A percentile compares a stretch with the other conserved stretches of the same genome.
phyloP scores from a whole-genome alignment of 2,113 vertebrate species.

The Pipa parva region DNA sequence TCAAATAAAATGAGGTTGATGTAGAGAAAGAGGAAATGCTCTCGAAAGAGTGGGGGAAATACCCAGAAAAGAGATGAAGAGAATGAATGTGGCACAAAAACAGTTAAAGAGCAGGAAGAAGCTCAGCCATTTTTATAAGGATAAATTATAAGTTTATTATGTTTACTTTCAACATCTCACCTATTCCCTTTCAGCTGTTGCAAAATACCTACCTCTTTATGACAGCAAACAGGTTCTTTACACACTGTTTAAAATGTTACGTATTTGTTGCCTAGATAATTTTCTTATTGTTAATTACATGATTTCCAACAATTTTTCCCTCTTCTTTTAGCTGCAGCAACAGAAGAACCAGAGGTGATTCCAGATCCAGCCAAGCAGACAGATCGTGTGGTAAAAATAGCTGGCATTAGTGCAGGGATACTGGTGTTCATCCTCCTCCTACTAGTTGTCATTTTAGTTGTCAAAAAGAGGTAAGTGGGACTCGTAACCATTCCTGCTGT shows the following conservation, averaged over 20 bases:
- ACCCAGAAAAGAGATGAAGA: no score
- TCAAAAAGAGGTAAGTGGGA: conserved; percentile 94
- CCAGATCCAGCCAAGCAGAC: conserved; percentile 94
- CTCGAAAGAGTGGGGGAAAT: no score
- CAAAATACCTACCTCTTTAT: not conserved
- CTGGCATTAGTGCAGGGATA: conserved; percentile 91
- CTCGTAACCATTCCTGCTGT: not conserved
- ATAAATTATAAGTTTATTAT: no score
- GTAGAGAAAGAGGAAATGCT: no score
- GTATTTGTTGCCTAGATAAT: not conserved
- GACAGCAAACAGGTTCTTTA: not conserved
- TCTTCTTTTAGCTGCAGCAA: conserved; percentile 74
- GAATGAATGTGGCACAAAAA: no score
- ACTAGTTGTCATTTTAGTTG: conserved; percentile 86
- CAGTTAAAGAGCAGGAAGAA: no score
- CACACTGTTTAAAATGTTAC: not conserved
- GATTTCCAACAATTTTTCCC: conserved; percentile 49
- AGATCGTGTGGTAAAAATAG: conserved; percentile 94
- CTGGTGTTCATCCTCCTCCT: conserved; percentile 92
- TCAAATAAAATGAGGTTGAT: no score
- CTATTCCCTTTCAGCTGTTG: not conserved
- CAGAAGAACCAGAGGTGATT: conserved; percentile 94
- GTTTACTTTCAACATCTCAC: not conserved
- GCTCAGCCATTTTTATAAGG: no score
- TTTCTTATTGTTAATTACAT: conserved; percentile 25